Evolutionary conservation across 2,113 vertebrate genomes (phyloP).

Genomic region (Phainopepla nitens): DNA sequence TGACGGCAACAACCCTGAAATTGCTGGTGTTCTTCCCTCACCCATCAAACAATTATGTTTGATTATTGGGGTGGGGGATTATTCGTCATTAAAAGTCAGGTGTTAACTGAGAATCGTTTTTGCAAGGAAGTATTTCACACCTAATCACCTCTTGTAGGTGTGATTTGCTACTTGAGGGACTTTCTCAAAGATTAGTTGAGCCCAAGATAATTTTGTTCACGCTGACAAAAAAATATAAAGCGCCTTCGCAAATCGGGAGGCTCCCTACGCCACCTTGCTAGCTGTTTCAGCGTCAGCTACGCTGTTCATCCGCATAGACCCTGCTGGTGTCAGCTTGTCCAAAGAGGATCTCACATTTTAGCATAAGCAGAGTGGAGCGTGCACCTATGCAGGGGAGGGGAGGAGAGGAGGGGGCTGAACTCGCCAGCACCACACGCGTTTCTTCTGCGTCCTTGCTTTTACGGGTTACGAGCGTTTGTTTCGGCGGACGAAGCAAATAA

Average conservation of each 20-base stretch:
- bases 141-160: not conserved
- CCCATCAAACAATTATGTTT: not conserved
- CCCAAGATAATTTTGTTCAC: not conserved
- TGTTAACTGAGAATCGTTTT: not conserved
- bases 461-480: not conserved
- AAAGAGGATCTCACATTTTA: not conserved
- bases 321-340: not conserved
- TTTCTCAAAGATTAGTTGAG: not conserved
- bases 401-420: not conserved
- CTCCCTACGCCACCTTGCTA: not conserved
- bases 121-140: not conserved
- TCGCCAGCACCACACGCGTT: not conserved
- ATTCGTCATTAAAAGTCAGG: not conserved
- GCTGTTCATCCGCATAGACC: not conserved
- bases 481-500: not conserved
- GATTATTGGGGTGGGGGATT: not conserved
- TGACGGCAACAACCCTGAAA: not conserved
- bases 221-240: not conserved
- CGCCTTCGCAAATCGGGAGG: not conserved
- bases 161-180: not conserved
- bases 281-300: not conserved
- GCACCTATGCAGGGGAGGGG: not conserved
- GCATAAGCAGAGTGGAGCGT: not conserved
- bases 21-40: not conserved
- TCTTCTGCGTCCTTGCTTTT: not conserved